Conservation (phyloP, 2,888 invertebrate species). For the Serrognathus titanus region DNA sequence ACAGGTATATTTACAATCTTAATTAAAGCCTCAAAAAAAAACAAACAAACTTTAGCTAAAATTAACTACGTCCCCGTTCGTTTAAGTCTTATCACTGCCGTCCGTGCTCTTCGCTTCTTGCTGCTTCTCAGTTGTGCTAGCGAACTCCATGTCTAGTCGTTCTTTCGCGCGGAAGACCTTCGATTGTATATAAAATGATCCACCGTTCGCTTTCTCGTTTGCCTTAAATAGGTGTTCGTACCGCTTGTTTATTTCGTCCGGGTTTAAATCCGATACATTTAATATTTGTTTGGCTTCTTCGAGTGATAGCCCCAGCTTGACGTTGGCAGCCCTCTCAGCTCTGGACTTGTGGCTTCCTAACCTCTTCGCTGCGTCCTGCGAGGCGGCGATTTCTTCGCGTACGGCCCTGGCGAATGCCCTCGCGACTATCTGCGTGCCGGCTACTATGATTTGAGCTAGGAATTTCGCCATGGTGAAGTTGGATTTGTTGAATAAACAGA, state of each 20-base stretch:
- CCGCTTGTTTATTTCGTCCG: constrained; percentile 67
- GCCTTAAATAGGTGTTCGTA: constrained; percentile 84
- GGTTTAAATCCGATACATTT: constrained; percentile 69
- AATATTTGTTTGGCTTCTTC: constrained; percentile 96
- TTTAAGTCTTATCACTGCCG: neutral
- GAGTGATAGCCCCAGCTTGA: constrained; percentile 55
- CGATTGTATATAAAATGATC: constrained; percentile 95
- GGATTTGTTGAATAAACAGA: no score
- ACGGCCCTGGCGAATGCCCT: constrained; percentile 89
- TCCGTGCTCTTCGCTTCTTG: neutral
- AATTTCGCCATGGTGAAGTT: constrained; percentile 77
- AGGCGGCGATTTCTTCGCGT: constrained; percentile 80
- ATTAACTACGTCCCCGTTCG: neutral
- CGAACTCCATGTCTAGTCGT: constrained; percentile 74
- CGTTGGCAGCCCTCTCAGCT: constrained; percentile 71
- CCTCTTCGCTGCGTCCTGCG: constrained; percentile 82
- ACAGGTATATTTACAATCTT: neutral
- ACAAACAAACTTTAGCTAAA: neutral
- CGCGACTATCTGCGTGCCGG: constrained; percentile 87
- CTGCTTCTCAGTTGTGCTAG: constrained; percentile 11
- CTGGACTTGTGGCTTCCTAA: constrained; percentile 67
- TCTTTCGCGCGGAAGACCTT: constrained; percentile 94
- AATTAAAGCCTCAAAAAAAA: neutral
- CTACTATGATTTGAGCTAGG: constrained; percentile 84
- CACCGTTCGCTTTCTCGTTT: constrained; percentile 91